Base-by-base conservation (phyloP, 2,888 invertebrate species). In the Carterocephalus palaemon region DNA sequence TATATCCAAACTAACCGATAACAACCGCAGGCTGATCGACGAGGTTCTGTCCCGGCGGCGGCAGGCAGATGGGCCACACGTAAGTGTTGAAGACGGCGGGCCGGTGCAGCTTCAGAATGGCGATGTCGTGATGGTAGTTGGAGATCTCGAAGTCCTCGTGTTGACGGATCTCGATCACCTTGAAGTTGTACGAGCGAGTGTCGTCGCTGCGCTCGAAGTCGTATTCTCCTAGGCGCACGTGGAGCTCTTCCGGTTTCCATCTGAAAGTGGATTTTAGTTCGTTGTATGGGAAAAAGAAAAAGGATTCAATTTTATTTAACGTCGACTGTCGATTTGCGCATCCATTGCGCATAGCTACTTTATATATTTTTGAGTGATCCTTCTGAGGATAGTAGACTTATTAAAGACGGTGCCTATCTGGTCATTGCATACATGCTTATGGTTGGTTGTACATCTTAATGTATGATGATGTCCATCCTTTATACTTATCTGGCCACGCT, bases 11-110 rank as follows among this genome's bases (percentile, higher is more conserved):
- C 60, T 67, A 59, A 89, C 91, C 95, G 43, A 91, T 93, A 8
- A 94, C 92, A 42, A 90, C 85, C 20, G 88, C 93, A 4, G 79
- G 87, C 62, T 90, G 84, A 48, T 91, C 89, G 10, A 89, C 90
- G 58, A 91, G 90, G 2, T 84, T 72, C 26, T 89, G 66, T 1
- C 88, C 89, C 0, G 89, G 59, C 0, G 93, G 92, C 0, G 95
- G 95, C 51, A 96, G 88, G 67, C 95, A 96, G 40, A 95, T 90
- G 0, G 95, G 95, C 92, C 94, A 94, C 38, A 95, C 92, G 62
- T 94, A 94, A 0, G 91, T 89, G 59, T 92, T 92, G 68, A 94
- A 95, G 3, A 89, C 75, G 0, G 92, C 91, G 0, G 92, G 87
- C 4, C 89, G 76, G 49, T 91, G 87, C 37, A 95, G 76, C 58